Percentiles rank a stretch among this genome's conserved stretches.
Conservation (phyloP, 2,113 vertebrate genomes). For the Motacilla alba region DNA sequence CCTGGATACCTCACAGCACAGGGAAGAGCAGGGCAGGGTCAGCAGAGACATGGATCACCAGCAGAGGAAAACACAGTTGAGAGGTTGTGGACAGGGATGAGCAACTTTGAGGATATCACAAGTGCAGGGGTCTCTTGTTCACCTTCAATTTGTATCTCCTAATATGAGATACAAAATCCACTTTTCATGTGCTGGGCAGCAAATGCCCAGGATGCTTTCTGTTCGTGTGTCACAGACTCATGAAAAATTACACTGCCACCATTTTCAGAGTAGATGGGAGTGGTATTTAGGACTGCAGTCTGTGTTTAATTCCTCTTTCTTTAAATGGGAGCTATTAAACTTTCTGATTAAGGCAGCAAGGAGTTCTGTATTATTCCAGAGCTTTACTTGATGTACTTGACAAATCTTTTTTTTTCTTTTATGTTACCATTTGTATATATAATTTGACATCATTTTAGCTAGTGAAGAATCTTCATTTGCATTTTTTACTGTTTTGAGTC, state of each 20-base stretch:
- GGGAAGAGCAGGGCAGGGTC: not conserved
- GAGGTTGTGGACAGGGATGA: not conserved
- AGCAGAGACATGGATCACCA: not conserved
- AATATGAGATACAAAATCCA: not conserved
- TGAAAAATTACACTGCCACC: not conserved
- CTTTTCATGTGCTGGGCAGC: not conserved
- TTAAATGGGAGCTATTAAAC: conserved; percentile 1
- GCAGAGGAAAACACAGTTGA: not conserved
- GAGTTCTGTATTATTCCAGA: not conserved
- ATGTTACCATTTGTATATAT: not conserved
- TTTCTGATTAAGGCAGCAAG: not conserved
- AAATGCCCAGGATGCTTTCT: not conserved
- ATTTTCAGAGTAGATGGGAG: not conserved
- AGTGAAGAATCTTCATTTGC: not conserved
- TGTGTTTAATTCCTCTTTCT: not conserved
- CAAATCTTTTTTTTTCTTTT: not conserved
- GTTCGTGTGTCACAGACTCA: not conserved
- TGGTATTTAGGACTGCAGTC: not conserved
- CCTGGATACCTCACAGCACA: not conserved
- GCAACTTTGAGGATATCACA: not conserved
- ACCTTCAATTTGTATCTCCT: not conserved
- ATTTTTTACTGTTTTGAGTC: not conserved
- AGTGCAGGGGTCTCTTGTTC: not conserved
- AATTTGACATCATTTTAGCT: conserved; percentile 1
- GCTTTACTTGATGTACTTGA: not conserved